phyloP scores from a whole-genome alignment of 1,140 invertebrate species.

The Phymastichus coffea region DNA sequence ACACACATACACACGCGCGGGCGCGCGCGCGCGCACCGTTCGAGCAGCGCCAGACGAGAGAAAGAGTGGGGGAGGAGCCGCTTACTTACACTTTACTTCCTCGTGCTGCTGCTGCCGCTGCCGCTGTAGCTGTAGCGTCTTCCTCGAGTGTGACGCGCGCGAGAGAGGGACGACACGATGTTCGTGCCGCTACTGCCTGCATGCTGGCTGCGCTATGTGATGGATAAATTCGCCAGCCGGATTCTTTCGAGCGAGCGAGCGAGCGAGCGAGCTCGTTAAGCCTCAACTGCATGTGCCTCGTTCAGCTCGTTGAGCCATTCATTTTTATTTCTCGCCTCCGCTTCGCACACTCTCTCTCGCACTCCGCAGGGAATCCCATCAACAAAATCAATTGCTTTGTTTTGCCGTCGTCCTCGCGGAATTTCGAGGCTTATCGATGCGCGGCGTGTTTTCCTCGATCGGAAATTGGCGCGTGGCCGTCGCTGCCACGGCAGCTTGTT shows the following conservation, averaged over 20 bases:
- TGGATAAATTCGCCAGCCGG: not conserved
- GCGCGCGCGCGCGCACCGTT: not conserved
- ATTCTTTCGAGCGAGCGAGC: not conserved
- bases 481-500: too few species aligned
- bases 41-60: too few species aligned
- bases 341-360: not conserved
- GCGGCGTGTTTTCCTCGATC: too few species aligned
- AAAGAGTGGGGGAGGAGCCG: not conserved
- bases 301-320: not conserved
- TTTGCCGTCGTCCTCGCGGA: too few species aligned
- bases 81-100: not conserved
- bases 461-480: too few species aligned
- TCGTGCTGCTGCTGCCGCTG: too few species aligned
- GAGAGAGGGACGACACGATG: not conserved
- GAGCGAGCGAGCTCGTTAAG: not conserved
- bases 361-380: not conserved
- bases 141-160: not conserved
- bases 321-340: not conserved
- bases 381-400: too few species aligned
- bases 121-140: too few species aligned
- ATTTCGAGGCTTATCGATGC: too few species aligned
- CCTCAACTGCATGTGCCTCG: too few species aligned
- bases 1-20: conserved; percentile 17
- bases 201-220: not conserved
- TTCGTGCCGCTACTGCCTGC: not conserved